phyloP scores from a whole-genome alignment of 1,140 invertebrate genomes.

The Drosophila watanabei region DNA sequence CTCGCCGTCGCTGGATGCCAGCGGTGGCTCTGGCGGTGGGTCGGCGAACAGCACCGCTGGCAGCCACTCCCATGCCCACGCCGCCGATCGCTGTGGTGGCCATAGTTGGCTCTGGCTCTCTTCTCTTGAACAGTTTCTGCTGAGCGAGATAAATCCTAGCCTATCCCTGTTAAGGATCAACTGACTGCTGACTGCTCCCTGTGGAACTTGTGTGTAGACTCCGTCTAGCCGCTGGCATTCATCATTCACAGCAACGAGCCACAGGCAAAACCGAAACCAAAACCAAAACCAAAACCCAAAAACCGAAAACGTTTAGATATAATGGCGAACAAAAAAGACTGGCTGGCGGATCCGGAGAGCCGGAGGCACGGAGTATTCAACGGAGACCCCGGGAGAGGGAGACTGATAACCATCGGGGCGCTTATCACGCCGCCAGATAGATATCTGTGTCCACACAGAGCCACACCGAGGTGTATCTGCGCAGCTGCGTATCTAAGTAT shows the following conservation, averaged over 20 bases:
- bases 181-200: background rate
- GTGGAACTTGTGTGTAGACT: conserved; percentile 52
- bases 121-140: background rate
- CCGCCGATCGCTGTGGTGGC: conserved; percentile 45
- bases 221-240: conserved; percentile 67
- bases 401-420: conserved; percentile 72
- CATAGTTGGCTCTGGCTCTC: conserved; percentile 25
- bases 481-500: conserved; percentile 33
- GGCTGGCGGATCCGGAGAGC: conserved; percentile 20
- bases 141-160: background rate
- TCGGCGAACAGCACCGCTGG: conserved; percentile 46
- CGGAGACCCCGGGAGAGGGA: conserved; percentile 24
- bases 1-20: conserved; percentile 76
- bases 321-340: conserved; percentile 55
- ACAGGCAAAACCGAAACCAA: conserved; percentile 4
- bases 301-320: conserved; percentile 57
- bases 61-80: conserved; percentile 15
- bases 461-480: conserved; percentile 37
- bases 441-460: conserved; percentile 34
- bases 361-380: conserved; percentile 1
- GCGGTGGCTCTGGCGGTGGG: conserved; percentile 72
- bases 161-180: background rate
- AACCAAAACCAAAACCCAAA: conserved; percentile 3
- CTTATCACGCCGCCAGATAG: conserved; percentile 63
- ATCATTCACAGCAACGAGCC: conserved; percentile 60